A percentile compares a stretch with the other conserved stretches of the same genome.
Conservation (phyloP, 2,888 invertebrate genomes). For the Pheosia tremula region DNA sequence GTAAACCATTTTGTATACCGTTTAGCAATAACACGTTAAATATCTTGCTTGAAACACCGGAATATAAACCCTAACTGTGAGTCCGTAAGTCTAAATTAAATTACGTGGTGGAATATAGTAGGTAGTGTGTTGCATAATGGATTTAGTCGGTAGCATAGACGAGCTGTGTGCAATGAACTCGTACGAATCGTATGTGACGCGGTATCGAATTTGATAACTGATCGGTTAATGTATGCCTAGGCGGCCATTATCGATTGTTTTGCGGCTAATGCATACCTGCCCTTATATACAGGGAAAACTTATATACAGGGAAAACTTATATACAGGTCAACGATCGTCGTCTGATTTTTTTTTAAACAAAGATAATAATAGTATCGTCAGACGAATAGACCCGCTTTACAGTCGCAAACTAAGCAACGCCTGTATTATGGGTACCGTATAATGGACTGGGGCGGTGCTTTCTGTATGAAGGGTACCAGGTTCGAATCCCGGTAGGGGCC, state of each 20-base stretch:
- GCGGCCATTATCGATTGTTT: not conserved
- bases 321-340: not conserved
- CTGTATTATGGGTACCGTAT: too few species aligned
- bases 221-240: not conserved
- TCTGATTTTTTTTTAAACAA: too few species aligned
- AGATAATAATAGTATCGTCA: too few species aligned
- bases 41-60: not conserved
- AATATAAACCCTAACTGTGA: not conserved
- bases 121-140: not conserved
- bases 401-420: too few species aligned
- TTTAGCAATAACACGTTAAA: not conserved
- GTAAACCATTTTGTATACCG: not conserved
- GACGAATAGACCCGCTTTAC: too few species aligned
- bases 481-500: too few species aligned
- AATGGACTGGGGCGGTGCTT: too few species aligned
- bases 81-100: not conserved
- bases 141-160: not conserved
- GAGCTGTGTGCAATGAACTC: not conserved
- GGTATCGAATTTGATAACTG: not conserved
- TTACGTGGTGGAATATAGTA: not conserved
- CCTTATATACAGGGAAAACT: not conserved
- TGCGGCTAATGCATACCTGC: not conserved
- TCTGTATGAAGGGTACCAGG: too few species aligned
- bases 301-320: not conserved
- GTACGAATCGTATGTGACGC: conserved; percentile 1